These are phyloP conservation scores for Minunthozetes semirufus DNA, from an alignment of 2,888 invertebrate species.

Conservation along the genomic window DNA sequence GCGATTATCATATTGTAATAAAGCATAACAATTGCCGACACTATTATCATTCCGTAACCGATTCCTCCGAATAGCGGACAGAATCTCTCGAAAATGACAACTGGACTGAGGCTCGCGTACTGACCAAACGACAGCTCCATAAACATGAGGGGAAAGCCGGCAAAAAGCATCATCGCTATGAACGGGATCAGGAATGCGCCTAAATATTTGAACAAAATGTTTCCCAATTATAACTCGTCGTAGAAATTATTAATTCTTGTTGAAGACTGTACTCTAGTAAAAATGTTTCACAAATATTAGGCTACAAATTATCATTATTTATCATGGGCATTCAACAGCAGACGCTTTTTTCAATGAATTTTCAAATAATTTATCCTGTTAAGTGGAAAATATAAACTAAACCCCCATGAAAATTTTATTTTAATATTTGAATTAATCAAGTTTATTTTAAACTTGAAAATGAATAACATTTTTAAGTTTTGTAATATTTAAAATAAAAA, in stretches of 20 bases:
- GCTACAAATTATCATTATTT: too few species aligned
- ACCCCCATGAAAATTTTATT: too few species aligned
- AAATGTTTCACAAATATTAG: constrained; percentile 20
- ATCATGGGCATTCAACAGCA: too few species aligned
- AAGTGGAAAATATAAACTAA: too few species aligned
- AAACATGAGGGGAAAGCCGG: constrained; percentile 52
- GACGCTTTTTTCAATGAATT: too few species aligned
- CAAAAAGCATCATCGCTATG: constrained; percentile 49
- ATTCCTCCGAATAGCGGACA: constrained; percentile 65
- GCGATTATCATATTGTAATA: constrained; percentile 70
- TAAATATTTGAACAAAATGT: constrained; percentile 65
- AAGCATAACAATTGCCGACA: constrained; percentile 67
- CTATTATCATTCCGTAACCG: constrained; percentile 68
- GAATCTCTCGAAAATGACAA: constrained; percentile 70
- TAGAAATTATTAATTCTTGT: constrained; percentile 67
- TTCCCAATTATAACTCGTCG: too few species aligned
- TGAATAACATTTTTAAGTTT: too few species aligned
- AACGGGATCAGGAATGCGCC: constrained; percentile 52
- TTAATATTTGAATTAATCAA: too few species aligned
- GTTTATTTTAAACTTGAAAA: too few species aligned
- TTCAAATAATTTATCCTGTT: too few species aligned
- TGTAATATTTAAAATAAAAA: background rate
- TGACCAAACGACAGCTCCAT: constrained; percentile 64
- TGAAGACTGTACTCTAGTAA: constrained; percentile 58
- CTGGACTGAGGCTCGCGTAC: constrained; percentile 64